phyloP scores from a whole-genome alignment of 2,888 invertebrate genomes.

The Cenopis cana region DNA sequence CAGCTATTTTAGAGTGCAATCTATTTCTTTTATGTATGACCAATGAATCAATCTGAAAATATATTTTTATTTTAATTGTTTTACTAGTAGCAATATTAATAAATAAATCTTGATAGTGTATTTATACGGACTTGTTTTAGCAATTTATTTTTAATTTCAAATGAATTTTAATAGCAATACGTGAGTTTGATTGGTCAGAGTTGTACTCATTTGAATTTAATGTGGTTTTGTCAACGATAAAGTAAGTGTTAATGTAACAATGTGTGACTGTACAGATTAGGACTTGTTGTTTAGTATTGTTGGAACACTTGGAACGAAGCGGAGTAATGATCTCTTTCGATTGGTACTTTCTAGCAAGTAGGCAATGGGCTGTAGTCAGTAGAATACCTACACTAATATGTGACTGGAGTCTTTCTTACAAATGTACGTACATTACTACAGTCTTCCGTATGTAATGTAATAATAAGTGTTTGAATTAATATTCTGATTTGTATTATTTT shows the following conservation, averaged over 20 bases:
- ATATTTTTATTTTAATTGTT: background rate
- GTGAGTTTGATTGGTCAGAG: background rate
- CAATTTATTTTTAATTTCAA: background rate
- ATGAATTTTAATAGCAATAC: background rate
- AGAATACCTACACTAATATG: constrained; percentile 16
- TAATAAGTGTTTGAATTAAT: constrained; percentile 34
- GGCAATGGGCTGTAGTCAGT: constrained; percentile 35
- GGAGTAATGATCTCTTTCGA: constrained; percentile 66
- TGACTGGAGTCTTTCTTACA: constrained; percentile 38
- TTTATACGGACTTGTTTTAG: background rate
- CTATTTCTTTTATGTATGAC: background rate
- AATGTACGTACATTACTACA: constrained; percentile 37
- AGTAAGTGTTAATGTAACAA: constrained; percentile 43
- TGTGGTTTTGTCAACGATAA: constrained; percentile 10
- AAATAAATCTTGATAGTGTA: background rate
- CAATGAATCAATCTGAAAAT: background rate
- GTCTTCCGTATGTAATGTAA: constrained; percentile 25
- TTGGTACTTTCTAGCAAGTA: constrained; percentile 57
- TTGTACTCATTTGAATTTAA: background rate
- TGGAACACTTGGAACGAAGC: constrained; percentile 50
- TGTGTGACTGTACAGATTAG: constrained; percentile 35
- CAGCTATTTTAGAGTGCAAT: background rate
- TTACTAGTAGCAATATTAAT: background rate
- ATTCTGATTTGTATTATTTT: constrained; percentile 31
- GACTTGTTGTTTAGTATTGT: constrained; percentile 55